Base-by-base conservation (phyloP, 2,888 invertebrate genomes). In the Patella ulyssiponensis region DNA sequence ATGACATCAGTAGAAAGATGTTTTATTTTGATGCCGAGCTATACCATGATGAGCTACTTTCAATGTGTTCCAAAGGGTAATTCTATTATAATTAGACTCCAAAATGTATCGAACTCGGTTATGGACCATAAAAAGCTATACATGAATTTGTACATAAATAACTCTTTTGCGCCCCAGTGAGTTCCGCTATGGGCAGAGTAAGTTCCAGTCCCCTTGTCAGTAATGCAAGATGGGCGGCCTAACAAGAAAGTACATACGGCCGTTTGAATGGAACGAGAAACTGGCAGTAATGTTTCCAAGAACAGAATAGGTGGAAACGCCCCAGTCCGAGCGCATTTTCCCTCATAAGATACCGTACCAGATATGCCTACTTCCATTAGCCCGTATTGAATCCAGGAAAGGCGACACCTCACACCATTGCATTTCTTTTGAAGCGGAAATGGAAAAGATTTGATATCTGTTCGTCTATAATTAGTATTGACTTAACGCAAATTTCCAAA, bases 41-140 rank as follows among this genome's bases (percentile, higher is more conserved):
- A 78, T 23, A 54, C 78, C 17, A 52, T 71, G 15, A 12, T 83
- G 15, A 74, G 74, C 20, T 81, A 81, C 12, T 82, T 82, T 58
- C 74, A 79, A 64, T 85, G 85, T 77, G 76, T 83, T 11, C 53
- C 77, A 27, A 80, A 81, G 83, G 80, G 85, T 85, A 77, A 23
- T 20, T 53, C 20, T 14, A 17, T 17, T 53, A n/a, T 72, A 9
- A 14, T n/a, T n/a, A 5, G 20, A 23, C 27, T 27, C 73, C 53
- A 56, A 27, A 2, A 33, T 7, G 23, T 73, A 17, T 73, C 56
- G 23, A 52, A 52, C n/a, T 44, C 44, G 44, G 9, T 44, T 5
- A 44, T 7, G 44, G 44, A 9, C 44, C 44, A 44, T 7, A 69
- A 73, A 23, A 58, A 71, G 3, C 33, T 4, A 33, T 4, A 44